These are phyloP conservation scores for Rugalucina vietnamica DNA, from an alignment of 2,888 invertebrate species.

Conservation along the genomic window DNA sequence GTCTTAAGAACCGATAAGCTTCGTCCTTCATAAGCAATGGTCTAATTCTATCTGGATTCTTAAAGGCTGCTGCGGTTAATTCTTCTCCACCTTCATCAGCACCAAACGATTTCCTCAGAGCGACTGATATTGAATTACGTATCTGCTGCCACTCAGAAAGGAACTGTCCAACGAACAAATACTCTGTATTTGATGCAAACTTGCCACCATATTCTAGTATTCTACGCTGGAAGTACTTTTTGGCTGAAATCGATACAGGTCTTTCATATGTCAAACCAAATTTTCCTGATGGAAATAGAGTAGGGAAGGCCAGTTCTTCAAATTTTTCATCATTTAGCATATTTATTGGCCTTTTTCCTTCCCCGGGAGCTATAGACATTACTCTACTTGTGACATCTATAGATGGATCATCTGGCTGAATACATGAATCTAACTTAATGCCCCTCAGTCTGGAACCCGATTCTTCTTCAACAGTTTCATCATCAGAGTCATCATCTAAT, in stretches of 20 bases:
- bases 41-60: conserved; percentile 7
- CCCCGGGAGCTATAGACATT: conserved; percentile 47
- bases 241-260: conserved; percentile 29
- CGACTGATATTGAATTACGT: conserved; percentile 38
- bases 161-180: conserved; percentile 52
- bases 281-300: conserved; percentile 44
- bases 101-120: conserved; percentile 42
- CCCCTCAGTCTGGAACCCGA: conserved; percentile 33
- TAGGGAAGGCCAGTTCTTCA: conserved; percentile 52
- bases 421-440: conserved; percentile 48
- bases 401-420: conserved; percentile 39
- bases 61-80: conserved; percentile 16
- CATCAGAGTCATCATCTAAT: too few relatives aligned
- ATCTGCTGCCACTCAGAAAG: conserved; percentile 52
- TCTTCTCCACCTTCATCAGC: background rate
- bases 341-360: conserved; percentile 43
- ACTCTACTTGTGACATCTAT: conserved; percentile 38
- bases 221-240: conserved; percentile 54
- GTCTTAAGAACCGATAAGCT: conserved; percentile 48
- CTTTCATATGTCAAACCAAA: conserved; percentile 49
- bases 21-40: conserved; percentile 45
- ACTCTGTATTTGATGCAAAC: conserved; percentile 50
- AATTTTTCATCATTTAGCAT: conserved; percentile 42
- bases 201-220: conserved; percentile 38
- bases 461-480: too few relatives aligned